Percentiles rank a stretch among this genome's conserved stretches.
Conservation (phyloP, 30 jellyfish, hydroid and myxozoan species). For the Aurelia aurita complex sp. Pacific region DNA sequence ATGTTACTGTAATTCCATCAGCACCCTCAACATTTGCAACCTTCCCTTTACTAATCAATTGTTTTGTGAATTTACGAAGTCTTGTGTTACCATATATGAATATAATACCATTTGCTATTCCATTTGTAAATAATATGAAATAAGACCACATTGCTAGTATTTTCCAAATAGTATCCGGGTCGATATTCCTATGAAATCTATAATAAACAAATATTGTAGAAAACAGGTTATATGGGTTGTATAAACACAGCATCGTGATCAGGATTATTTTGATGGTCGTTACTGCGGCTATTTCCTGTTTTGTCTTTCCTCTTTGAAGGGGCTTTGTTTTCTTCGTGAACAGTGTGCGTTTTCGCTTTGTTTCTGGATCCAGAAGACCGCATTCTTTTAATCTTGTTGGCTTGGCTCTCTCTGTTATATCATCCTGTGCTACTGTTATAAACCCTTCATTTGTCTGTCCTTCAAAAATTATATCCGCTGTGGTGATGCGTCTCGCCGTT, state of each 20-base stretch:
- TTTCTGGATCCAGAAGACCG: not conserved
- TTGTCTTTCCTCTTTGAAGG: not conserved
- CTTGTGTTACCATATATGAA: slow-evolving; percentile 3
- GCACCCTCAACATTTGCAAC: not conserved
- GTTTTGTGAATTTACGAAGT: not conserved
- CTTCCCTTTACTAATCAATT: not conserved
- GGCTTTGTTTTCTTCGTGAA: not conserved
- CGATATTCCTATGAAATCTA: not conserved
- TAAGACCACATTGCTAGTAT: slow-evolving; percentile 20
- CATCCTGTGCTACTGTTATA: not conserved
- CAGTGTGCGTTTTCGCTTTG: not conserved
- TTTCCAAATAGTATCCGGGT: slow-evolving; percentile 18
- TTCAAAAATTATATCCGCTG: not conserved
- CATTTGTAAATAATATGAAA: slow-evolving; percentile 5
- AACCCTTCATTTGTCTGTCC: not conserved
- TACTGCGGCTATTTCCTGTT: slow-evolving; percentile 16
- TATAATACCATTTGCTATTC: slow-evolving; percentile 2
- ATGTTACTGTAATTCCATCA: no score
- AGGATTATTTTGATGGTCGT: slow-evolving; percentile 1
- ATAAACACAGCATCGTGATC: slow-evolving; percentile 11
- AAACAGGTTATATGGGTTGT: slow-evolving; percentile 8
- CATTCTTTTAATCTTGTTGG: not conserved
- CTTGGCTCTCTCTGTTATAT: not conserved
- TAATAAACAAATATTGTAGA: not conserved
- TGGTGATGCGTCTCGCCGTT: not conserved